A percentile compares a stretch with the other conserved stretches of the same genome.
These are phyloP conservation scores for Eristalis pertinax DNA, from an alignment of 2,888 invertebrate species.

Conservation along the genomic window DNA sequence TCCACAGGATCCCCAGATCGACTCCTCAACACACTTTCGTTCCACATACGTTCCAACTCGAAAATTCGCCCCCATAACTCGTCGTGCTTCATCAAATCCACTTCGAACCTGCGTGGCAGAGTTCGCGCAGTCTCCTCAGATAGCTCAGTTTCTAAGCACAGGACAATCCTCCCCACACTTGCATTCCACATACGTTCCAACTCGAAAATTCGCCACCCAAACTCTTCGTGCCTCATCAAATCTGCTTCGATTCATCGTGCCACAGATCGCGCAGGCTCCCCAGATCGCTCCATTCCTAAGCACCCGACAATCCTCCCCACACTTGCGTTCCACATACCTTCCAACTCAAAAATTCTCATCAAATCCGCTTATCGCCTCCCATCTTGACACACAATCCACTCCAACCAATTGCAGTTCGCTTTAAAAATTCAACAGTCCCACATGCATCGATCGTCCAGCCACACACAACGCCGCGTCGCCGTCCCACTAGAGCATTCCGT, in stretches of 20 bases:
- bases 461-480: background rate
- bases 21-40: no score
- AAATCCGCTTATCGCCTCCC: background rate
- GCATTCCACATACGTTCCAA: no score
- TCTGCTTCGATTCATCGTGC: no score
- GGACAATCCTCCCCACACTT: no score
- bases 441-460: background rate
- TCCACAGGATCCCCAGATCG: no score
- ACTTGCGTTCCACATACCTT: no score
- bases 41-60: no score
- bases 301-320: background rate
- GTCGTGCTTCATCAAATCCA: background rate
- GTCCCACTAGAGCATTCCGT: background rate
- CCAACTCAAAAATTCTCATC: background rate
- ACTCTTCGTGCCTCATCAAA: background rate
- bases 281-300: background rate
- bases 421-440: slow-evolving; percentile 4
- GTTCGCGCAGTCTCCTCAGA: no score
- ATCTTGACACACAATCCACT: background rate
- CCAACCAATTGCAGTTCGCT: slow-evolving; percentile 2
- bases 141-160: background rate
- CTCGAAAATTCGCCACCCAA: background rate
- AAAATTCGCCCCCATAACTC: background rate
- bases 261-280: no score
- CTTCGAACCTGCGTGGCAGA: no score